Conservation (phyloP, 2,888 invertebrate genomes). For the Mythimna vitellina region DNA sequence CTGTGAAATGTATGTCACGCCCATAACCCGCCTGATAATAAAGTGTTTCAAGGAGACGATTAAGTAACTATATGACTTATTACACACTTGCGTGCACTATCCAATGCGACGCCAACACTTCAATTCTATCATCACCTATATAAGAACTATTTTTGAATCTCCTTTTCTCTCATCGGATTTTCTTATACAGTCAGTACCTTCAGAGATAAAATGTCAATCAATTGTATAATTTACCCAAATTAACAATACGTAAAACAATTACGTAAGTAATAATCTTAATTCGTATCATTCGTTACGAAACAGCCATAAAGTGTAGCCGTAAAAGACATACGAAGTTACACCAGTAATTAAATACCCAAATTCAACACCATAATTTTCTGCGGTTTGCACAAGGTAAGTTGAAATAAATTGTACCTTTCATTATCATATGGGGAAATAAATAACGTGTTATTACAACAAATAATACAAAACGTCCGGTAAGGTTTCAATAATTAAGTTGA, state of each 20-base stretch:
- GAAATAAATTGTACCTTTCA: constrained; percentile 72
- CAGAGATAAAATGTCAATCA: constrained; percentile 29
- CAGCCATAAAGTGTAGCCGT: constrained; percentile 45
- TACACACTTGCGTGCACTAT: constrained; percentile 66
- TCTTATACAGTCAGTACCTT: constrained; percentile 12
- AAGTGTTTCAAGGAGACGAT: constrained; percentile 88
- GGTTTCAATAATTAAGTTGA: constrained; percentile 65
- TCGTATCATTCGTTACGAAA: constrained; percentile 42
- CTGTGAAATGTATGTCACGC: constrained; percentile 85
- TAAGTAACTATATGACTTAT: constrained; percentile 82
- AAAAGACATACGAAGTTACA: constrained; percentile 63
- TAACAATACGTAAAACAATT: constrained; percentile 32
- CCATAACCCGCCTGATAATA: constrained; percentile 87
- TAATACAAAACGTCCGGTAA: constrained; percentile 63
- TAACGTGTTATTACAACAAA: constrained; percentile 69
- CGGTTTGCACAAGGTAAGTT: constrained; percentile 71
- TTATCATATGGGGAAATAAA: constrained; percentile 62
- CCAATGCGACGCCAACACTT: constrained; percentile 59
- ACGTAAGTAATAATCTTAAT: constrained; percentile 35
- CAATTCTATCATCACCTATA: constrained; percentile 59
- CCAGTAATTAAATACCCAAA: constrained; percentile 70
- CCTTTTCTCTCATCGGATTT: constrained; percentile 13
- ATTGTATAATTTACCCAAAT: constrained; percentile 15
- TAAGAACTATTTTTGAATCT: constrained; percentile 63
- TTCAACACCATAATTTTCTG: constrained; percentile 71